These are phyloP conservation scores for Drosophila insularis DNA, from an alignment of 1,140 invertebrate species.

Conservation along the genomic window DNA sequence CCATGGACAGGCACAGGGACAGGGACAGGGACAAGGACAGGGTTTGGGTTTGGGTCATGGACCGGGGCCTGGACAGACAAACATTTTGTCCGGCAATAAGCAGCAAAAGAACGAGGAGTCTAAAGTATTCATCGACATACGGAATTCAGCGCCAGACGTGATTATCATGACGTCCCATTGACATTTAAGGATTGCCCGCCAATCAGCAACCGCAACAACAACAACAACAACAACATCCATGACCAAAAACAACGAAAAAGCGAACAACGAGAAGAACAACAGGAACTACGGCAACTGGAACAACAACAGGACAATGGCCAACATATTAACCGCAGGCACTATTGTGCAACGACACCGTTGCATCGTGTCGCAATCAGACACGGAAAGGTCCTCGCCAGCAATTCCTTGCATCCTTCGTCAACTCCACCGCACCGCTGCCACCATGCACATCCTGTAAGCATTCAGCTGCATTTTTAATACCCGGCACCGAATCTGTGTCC, in stretches of 20 bases:
- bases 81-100: constrained; percentile 41
- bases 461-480: constrained; percentile 7
- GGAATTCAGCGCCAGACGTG: constrained; percentile 92
- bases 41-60: too few species aligned
- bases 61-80: constrained; percentile 35
- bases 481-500: background rate
- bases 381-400: constrained; percentile 11
- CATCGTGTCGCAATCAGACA: constrained; percentile 25
- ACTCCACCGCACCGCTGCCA: background rate
- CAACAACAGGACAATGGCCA: constrained; percentile 56
- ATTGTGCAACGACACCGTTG: constrained; percentile 19
- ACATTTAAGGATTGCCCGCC: constrained; percentile 83
- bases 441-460: constrained; percentile 6
- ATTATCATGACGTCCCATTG: constrained; percentile 90
- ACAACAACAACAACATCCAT: constrained; percentile 6
- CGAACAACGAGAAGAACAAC: constrained; percentile 18
- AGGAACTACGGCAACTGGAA: constrained; percentile 17
- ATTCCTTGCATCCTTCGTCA: background rate
- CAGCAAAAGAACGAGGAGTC: constrained; percentile 75
- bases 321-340: constrained; percentile 72
- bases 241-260: constrained; percentile 15
- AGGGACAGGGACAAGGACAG: constrained; percentile 40
- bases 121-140: constrained; percentile 83
- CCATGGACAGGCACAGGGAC: constrained; percentile 29
- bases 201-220: constrained; percentile 59